Evolutionary conservation across 2,888 invertebrate species (phyloP).

Genomic region (Drosophila anceps): DNA sequence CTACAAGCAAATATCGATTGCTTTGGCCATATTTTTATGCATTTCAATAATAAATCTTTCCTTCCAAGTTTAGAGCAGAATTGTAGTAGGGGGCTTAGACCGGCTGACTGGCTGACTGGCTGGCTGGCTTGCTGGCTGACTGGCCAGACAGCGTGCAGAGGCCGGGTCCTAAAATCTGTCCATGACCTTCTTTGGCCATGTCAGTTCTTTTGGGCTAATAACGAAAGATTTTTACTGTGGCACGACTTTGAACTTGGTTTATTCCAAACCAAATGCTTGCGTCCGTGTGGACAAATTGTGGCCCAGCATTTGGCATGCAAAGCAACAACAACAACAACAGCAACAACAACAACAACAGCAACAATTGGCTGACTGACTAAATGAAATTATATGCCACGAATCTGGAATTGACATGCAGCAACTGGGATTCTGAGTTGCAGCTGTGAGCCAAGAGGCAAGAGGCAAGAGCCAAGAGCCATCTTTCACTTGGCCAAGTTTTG

Average conservation of each 20-base stretch:
- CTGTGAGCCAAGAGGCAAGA: slow-evolving; percentile 11
- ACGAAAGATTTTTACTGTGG: slow-evolving; percentile 66
- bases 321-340: slow-evolving; percentile 55
- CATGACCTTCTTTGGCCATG: slow-evolving; percentile 77
- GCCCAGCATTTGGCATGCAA: slow-evolving; percentile 78
- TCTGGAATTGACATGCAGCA: slow-evolving; percentile 65
- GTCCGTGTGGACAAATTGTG: slow-evolving; percentile 69
- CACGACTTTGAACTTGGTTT: slow-evolving; percentile 82
- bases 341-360: slow-evolving; percentile 51
- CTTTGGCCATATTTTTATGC: slow-evolving; percentile 74
- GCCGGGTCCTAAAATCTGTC: slow-evolving; percentile 70
- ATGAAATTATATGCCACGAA: slow-evolving; percentile 76
- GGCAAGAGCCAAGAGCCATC: slow-evolving; percentile 29
- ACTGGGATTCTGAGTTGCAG: slow-evolving; percentile 19
- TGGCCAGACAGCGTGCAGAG: slow-evolving; percentile 19
- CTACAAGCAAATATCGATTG: slow-evolving; percentile 11
- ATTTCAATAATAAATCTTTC: slow-evolving; percentile 77
- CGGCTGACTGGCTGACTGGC: slow-evolving; percentile 2
- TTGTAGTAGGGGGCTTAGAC: background rate
- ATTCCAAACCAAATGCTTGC: slow-evolving; percentile 35
- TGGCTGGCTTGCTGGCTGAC: slow-evolving; percentile 3
- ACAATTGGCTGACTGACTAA: slow-evolving; percentile 51
- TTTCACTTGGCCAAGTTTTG: slow-evolving; percentile 39
- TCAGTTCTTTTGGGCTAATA: slow-evolving; percentile 51
- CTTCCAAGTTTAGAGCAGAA: slow-evolving; percentile 51